Conservation (phyloP, 2,797 vertebrate species). For the Pseudomugil gertrudae region DNA sequence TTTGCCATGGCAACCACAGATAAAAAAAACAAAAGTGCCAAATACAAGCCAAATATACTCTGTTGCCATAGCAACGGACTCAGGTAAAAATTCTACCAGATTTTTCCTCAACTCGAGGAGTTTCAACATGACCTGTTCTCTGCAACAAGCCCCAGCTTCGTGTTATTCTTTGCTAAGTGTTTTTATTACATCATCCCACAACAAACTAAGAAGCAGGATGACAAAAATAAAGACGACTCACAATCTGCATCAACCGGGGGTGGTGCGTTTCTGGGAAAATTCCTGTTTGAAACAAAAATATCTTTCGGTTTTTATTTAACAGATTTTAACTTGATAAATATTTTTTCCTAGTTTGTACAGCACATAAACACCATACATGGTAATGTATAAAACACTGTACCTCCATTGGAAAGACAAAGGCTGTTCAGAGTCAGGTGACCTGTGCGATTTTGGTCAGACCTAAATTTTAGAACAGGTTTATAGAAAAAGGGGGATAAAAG, state of each 20-base stretch:
- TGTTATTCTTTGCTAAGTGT: background rate
- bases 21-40: too few relatives aligned
- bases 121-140: background rate
- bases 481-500: slow-evolving; percentile 2
- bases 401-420: slow-evolving; percentile 96
- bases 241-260: slow-evolving; percentile 90
- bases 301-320: background rate
- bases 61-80: too few relatives aligned
- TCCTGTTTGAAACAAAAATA: slow-evolving; percentile 75
- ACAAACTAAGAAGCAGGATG: background rate
- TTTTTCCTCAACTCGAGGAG: too few relatives aligned
- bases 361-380: background rate
- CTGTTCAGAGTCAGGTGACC: slow-evolving; percentile 91
- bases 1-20: too few relatives aligned
- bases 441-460: slow-evolving; percentile 90
- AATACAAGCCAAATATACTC: too few relatives aligned
- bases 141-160: background rate
- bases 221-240: slow-evolving; percentile 64
- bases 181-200: background rate
- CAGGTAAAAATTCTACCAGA: too few relatives aligned
- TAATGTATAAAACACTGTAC: slow-evolving; percentile 68
- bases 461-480: slow-evolving; percentile 54
- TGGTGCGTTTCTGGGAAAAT: slow-evolving; percentile 91
- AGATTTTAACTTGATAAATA: background rate
- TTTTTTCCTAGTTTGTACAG: background rate